These are phyloP conservation scores for Drosophila parthenogenetica DNA, from an alignment of 2,888 invertebrate genomes.

Conservation along the genomic window DNA sequence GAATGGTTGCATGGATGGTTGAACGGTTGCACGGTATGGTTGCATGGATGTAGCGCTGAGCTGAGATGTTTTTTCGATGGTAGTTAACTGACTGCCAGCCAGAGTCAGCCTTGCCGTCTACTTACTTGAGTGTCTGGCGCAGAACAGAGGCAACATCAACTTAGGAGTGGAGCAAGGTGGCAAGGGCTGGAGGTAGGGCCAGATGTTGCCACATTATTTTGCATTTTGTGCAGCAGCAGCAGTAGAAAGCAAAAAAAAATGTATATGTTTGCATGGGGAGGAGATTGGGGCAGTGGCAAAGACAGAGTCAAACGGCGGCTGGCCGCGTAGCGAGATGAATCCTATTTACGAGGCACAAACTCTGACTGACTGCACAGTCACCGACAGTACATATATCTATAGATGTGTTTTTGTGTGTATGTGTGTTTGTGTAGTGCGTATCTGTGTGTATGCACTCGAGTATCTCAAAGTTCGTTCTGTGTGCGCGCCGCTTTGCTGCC, in stretches of 20 bases:
- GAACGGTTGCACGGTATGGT: slow-evolving; percentile 20
- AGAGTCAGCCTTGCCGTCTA: slow-evolving; percentile 32
- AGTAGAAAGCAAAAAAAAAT: slow-evolving; percentile 4
- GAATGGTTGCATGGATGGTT: slow-evolving; percentile 41
- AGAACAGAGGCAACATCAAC: slow-evolving; percentile 60
- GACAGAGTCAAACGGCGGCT: slow-evolving; percentile 60
- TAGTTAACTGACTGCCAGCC: slow-evolving; percentile 50
- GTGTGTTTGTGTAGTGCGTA: slow-evolving; percentile 7
- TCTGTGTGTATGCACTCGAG: slow-evolving; percentile 35
- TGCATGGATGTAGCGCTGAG: slow-evolving; percentile 16
- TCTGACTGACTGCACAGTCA: slow-evolving; percentile 56
- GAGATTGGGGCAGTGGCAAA: slow-evolving; percentile 29
- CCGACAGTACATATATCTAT: slow-evolving; percentile 14
- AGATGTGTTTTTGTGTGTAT: neutral
- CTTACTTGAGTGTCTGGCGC: slow-evolving; percentile 74
- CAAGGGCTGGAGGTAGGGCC: slow-evolving; percentile 26
- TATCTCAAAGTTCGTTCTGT: slow-evolving; percentile 52
- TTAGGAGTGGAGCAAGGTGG: slow-evolving; percentile 9
- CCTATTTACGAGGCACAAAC: slow-evolving; percentile 74
- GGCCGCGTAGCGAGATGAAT: slow-evolving; percentile 74
- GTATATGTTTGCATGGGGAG: slow-evolving; percentile 27
- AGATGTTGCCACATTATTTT: slow-evolving; percentile 72
- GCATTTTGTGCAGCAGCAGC: slow-evolving; percentile 72
- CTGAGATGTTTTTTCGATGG: slow-evolving; percentile 31
- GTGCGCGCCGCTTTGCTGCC: slow-evolving; percentile 56